These are phyloP conservation scores for Chiloscyllium punctatum DNA, from an alignment of 2,797 vertebrate species.

Conservation along the genomic window DNA sequence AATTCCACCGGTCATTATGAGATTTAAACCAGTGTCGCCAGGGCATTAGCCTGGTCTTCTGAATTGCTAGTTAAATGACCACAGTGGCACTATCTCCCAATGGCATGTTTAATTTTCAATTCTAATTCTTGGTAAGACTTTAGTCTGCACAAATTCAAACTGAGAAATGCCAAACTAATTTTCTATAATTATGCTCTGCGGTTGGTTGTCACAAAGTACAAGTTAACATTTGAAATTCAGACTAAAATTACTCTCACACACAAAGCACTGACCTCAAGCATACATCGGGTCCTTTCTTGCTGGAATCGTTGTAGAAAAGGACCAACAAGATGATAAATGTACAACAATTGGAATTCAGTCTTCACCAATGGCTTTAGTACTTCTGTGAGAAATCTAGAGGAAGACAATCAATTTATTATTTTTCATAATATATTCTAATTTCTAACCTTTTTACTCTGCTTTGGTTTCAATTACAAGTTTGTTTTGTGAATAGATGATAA, in stretches of 20 bases:
- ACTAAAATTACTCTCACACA: neutral
- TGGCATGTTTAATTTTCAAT: neutral
- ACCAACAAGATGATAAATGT: conserved; percentile 93
- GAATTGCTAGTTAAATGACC: no score
- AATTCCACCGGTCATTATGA: no score
- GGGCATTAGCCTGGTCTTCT: no score
- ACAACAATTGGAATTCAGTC: conserved; percentile 93
- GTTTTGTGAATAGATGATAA: neutral
- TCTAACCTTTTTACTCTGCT: neutral
- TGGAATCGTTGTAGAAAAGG: conserved; percentile 95
- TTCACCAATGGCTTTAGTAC: conserved; percentile 88
- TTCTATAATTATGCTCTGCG: conserved; percentile 18
- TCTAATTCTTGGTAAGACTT: neutral
- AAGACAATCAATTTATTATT: neutral
- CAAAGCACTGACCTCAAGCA: conserved; percentile 78
- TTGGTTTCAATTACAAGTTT: neutral
- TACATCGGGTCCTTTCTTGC: conserved; percentile 93
- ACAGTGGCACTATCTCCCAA: no score
- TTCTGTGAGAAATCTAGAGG: conserved; percentile 81
- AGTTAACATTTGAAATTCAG: conserved; percentile 6
- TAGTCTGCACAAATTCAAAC: neutral
- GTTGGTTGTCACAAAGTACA: neutral
- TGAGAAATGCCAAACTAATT: conserved; percentile 27
- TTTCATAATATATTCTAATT: neutral
- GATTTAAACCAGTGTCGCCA: no score